These are phyloP conservation scores for Oscheius sp. DNA, from an alignment of 2,888 invertebrate genomes.

Conservation along the genomic window DNA sequence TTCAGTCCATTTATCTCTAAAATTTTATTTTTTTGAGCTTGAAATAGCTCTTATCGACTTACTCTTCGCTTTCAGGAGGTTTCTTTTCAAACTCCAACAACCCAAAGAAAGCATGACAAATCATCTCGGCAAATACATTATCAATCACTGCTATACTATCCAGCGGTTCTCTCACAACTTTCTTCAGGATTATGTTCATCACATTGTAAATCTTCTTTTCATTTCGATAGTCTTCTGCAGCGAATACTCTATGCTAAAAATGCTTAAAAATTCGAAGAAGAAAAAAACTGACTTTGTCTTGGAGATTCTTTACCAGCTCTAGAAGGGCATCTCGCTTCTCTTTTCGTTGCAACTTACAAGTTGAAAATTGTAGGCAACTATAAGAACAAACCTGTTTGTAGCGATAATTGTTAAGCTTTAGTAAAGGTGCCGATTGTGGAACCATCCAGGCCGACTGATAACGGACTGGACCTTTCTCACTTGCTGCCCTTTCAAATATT, in stretches of 20 bases:
- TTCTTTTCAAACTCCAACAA: neutral
- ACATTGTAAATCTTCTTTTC: neutral
- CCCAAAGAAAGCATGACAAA: conserved; percentile 8
- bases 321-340: too few relatives aligned
- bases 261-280: neutral
- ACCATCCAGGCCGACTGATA: too few relatives aligned
- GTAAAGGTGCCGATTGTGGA: too few relatives aligned
- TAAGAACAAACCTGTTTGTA: too few relatives aligned
- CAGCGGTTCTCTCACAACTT: neutral
- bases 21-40: neutral
- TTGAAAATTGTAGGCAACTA: too few relatives aligned
- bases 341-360: too few relatives aligned
- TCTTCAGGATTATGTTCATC: neutral
- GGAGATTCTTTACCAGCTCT: neutral
- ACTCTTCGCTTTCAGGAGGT: neutral
- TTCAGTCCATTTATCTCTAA: neutral
- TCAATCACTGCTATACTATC: neutral
- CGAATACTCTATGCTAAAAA: conserved; percentile 5
- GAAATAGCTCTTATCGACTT: neutral
- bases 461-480: too few relatives aligned
- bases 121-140: neutral
- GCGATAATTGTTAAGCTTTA: too few relatives aligned
- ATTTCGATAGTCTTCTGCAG: neutral
- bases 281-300: neutral
- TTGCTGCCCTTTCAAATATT: too few relatives aligned